Evolutionary conservation across 2,113 vertebrate species (phyloP), one percentile per base, ranked within the genome.

Genomic region (Odontophorus gujanensis): DNA sequence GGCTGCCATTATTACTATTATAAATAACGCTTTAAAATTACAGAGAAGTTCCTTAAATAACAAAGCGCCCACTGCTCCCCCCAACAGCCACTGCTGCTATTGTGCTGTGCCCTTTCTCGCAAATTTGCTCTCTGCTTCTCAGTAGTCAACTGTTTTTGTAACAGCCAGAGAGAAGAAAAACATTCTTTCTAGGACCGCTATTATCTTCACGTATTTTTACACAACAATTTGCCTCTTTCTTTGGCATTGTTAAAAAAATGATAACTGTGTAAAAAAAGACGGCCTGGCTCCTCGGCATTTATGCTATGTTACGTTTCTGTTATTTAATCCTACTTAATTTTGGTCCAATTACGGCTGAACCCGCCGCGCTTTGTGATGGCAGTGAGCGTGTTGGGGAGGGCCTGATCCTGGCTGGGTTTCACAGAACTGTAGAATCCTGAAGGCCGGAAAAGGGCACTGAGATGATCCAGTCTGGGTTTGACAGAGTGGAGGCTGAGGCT

Each of bases 41-140:
- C 94, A 95, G 97, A 85, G 94, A 97, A 96, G 97, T 96, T 91
- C 96, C 96, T 67, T 62, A 84, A 94, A 96, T 96, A 96, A 97
- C 95, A 96, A 96, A 96, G 96, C 92, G 2, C 88, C 95, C 68
- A 91, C 96, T 86, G 26, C 59, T 91, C 94, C 96, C 92, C 85
- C 91, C 96, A 96, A 96, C 96, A 97, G 96, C 84, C 79, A 38
- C 90, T 0, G 91, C 96, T 76, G 91, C 92, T 96, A 95, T 97
- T 97, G 97, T 96, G 86, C 81, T 58, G 73, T 87, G 83, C 92
- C 84, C 92, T 97, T 97, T 97, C 96, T 91, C 87, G 92, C 94
- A 97, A 96, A 97, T 97, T 97, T 97, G 93, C 96, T 96, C 96
- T 96, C 95, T 96, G 93, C 96, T 86, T 96, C 97, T 83, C 97